phyloP scores from a whole-genome alignment of 1,140 invertebrate genomes.

The Batillaria attramentaria region DNA sequence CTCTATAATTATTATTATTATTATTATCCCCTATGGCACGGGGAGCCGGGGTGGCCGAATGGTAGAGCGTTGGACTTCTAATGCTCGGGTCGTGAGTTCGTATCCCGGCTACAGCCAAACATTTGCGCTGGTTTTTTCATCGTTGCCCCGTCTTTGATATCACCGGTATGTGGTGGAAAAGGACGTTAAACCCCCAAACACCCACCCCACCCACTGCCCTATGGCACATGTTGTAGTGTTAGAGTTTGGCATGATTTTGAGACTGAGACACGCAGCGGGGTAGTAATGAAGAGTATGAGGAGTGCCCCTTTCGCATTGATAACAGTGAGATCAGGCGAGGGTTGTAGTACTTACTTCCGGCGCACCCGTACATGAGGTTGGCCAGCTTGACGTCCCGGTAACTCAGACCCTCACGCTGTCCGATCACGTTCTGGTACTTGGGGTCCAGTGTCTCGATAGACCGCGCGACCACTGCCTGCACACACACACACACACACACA shows the following conservation, averaged over 20 bases:
- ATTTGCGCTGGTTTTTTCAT: too few species aligned
- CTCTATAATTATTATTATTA: too few species aligned
- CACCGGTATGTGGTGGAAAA: too few species aligned
- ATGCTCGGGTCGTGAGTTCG: too few species aligned
- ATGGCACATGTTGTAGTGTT: not conserved
- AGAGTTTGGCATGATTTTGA: not conserved
- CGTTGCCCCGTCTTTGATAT: too few species aligned
- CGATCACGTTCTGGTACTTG: conserved; percentile 50
- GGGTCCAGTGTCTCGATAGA: conserved; percentile 51
- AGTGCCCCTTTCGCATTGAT: not conserved
- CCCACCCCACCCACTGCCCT: too few species aligned
- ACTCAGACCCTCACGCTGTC: conserved; percentile 50
- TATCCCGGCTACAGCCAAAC: too few species aligned
- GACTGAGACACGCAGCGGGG: not conserved
- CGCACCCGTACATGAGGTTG: conserved; percentile 59
- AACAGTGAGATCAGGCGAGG: not conserved
- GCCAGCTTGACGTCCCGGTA: conserved; percentile 58
- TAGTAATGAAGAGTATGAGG: not conserved
- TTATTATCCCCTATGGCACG: too few species aligned
- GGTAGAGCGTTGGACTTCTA: too few species aligned
- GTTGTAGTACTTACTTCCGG: conserved; percentile 7
- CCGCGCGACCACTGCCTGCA: conserved; percentile 34
- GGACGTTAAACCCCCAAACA: too few species aligned
- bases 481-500: not conserved
- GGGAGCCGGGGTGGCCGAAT: too few species aligned